Conservation (phyloP, 2,888 invertebrate species). For the Rhamnusium bicolor region DNA sequence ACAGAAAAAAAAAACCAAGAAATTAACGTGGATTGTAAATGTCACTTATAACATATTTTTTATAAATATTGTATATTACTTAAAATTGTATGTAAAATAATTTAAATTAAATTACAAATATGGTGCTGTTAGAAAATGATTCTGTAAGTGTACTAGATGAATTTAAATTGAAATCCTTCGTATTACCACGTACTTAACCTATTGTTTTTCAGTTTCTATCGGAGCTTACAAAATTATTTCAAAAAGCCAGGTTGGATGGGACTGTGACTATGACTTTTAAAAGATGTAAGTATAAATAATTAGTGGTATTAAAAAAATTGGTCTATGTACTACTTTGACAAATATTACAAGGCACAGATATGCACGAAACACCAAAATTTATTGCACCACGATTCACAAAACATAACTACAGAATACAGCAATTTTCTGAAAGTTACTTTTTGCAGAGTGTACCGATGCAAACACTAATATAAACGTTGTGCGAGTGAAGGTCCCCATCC, state of each 20-base stretch:
- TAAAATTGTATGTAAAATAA: neutral
- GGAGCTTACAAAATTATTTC: slow-evolving; percentile 89
- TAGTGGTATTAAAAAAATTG: no score
- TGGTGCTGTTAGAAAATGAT: slow-evolving; percentile 81
- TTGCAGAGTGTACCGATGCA: no score
- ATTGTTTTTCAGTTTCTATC: slow-evolving; percentile 80
- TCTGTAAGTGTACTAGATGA: slow-evolving; percentile 72
- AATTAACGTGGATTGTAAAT: slow-evolving; percentile 4
- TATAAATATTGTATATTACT: neutral
- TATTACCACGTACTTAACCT: slow-evolving; percentile 39
- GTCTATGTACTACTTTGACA: no score
- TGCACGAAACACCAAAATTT: no score
- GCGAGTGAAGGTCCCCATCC: no score
- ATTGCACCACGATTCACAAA: no score
- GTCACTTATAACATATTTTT: slow-evolving; percentile 10
- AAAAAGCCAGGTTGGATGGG: slow-evolving; percentile 85
- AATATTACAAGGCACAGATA: no score
- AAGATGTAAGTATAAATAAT: slow-evolving; percentile 82
- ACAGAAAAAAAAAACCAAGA: neutral
- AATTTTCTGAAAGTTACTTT: no score
- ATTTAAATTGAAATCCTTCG: neutral
- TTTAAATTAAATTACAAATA: slow-evolving; percentile 62
- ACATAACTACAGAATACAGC: no score
- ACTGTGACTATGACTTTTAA: slow-evolving; percentile 93
- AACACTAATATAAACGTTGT: no score